These are phyloP conservation scores for Lycia hirtaria DNA, from an alignment of 2,888 invertebrate genomes.

Conservation along the genomic window DNA sequence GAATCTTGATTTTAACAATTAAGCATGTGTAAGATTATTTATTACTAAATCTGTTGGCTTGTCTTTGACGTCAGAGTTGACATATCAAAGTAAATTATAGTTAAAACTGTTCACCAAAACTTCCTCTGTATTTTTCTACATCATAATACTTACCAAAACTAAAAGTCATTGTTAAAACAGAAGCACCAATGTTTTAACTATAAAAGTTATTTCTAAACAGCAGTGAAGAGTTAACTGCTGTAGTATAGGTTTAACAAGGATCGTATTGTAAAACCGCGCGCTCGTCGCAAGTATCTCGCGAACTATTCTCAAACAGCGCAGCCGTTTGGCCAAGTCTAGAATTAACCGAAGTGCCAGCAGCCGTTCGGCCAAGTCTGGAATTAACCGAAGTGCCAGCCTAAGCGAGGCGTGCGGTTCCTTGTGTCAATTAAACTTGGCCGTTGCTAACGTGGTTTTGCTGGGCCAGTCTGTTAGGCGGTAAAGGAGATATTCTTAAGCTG, in stretches of 20 bases:
- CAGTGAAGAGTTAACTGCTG: background rate
- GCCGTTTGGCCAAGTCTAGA: slow-evolving; percentile 33
- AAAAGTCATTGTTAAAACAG: too few species aligned
- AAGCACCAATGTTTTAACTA: too few species aligned
- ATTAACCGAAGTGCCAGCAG: slow-evolving; percentile 25
- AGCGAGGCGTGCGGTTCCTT: slow-evolving; percentile 45
- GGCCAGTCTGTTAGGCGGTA: background rate
- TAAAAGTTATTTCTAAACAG: too few species aligned
- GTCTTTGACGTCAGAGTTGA: too few species aligned
- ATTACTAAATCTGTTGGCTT: too few species aligned
- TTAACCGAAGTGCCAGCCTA: slow-evolving; percentile 24
- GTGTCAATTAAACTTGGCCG: slow-evolving; percentile 60
- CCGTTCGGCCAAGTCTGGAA: slow-evolving; percentile 33
- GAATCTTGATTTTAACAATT: too few species aligned
- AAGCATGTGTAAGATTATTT: too few species aligned
- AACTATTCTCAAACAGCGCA: slow-evolving; percentile 32
- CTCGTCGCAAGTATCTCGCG: background rate
- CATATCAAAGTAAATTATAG: too few species aligned
- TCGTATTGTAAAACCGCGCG: background rate
- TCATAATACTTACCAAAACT: too few species aligned
- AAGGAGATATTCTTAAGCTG: too few species aligned
- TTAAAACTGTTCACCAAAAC: too few species aligned
- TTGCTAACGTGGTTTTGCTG: background rate
- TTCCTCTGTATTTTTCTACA: too few species aligned
- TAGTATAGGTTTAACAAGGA: background rate